These are phyloP conservation scores for Oncorhynchus gorbuscha DNA, from an alignment of 2,113 vertebrate genomes.

Conservation along the genomic window DNA sequence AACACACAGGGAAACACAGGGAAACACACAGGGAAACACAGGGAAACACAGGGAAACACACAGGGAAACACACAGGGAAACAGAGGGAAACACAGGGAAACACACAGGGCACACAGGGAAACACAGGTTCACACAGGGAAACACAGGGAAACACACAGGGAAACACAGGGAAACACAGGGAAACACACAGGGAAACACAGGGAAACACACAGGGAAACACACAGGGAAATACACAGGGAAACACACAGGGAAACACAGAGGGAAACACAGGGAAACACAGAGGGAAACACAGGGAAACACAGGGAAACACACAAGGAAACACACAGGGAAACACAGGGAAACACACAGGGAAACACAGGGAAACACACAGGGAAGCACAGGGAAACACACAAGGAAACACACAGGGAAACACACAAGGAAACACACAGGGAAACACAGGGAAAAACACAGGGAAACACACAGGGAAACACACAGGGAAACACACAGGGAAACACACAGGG, in stretches of 20 bases:
- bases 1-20: too few relatives aligned
- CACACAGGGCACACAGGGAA: constrained; percentile 58
- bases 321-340: too few relatives aligned
- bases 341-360: too few relatives aligned
- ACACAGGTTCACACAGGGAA: constrained; percentile 15
- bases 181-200: background rate
- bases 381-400: too few relatives aligned
- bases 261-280: constrained; percentile 3
- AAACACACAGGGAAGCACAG: too few relatives aligned
- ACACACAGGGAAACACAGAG: constrained; percentile 63
- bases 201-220: background rate
- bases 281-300: background rate
- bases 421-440: too few relatives aligned
- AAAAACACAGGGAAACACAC: too few relatives aligned
- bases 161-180: too few relatives aligned
- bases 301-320: background rate
- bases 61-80: constrained; percentile 36
- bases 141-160: constrained; percentile 38
- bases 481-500: background rate
- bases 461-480: too few relatives aligned
- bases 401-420: too few relatives aligned
- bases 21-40: too few relatives aligned
- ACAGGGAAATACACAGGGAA: constrained; percentile 22
- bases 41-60: too few relatives aligned
- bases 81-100: constrained; percentile 28